Base-by-base conservation (phyloP, 1,140 invertebrate genomes). In the Pseudomyrmex sp. region DNA sequence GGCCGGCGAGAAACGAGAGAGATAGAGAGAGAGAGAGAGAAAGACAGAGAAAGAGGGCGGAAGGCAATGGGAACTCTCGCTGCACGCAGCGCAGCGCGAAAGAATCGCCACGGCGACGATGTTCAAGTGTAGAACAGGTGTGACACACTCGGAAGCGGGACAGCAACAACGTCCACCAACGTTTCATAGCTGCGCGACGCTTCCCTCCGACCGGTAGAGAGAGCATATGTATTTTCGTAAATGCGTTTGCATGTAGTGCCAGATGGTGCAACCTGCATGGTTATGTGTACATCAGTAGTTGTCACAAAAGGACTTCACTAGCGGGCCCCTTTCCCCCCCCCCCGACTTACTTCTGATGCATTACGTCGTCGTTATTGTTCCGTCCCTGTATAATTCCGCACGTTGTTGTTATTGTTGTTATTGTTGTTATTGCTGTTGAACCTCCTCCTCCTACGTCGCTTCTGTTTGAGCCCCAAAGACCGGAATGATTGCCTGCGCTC, bases 161-260 rank as follows among this genome's bases (percentile, higher is more conserved):
- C 76, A 70, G 44, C 65, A 44, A 35, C 65, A 58, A 23, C 66
- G 76, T 80, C 68, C 76, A 15, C 58, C 76, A 13, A 13, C 35
- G 76, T 80, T 70, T 80, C 76, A 70, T 76, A 73, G 80, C 72
- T 48, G 72, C 56, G 59, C 72, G 50, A 63, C 80, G 61, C 72
- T 76, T 76, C 72, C 80, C 58, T 54, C 72, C 72, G 15, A 75
- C 73, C 46, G 73, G 82, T 79, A 84, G 73, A 80, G 73, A 84
- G 73, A 80, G 73, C 72, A 79, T 59, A 80, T 35, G 76, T 66
- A 76, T 52, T 83, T 83, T 83, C 73, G 50, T 77, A 83, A 83
- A 83, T 83, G 52, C 82, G 63, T 83, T 77, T 83, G 82, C 82
- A 83, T 77, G 62, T 74, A 61, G 63, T 83, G 62, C 52, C 82